phyloP scores from a whole-genome alignment of 2,888 invertebrate species.

The Pollenia griseotomentosa region DNA sequence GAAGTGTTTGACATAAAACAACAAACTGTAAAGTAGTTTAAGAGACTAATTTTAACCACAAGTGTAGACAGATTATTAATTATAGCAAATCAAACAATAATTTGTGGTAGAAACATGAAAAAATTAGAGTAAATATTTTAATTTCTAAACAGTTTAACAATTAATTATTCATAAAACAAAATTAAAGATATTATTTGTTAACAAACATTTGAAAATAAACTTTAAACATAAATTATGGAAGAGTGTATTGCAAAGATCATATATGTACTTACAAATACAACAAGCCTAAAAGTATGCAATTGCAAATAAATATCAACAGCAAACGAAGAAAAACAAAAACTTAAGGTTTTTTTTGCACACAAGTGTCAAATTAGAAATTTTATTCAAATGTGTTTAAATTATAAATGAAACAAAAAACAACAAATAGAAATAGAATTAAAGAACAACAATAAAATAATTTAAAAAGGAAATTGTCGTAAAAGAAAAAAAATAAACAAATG shows the following conservation, averaged over 20 bases:
- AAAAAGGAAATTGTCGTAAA: conserved; percentile 5
- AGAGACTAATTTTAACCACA: conserved; percentile 8
- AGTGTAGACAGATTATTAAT: conserved; percentile 11
- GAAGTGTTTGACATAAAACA: conserved; percentile 1
- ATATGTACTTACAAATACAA: not conserved
- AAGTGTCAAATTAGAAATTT: conserved; percentile 20
- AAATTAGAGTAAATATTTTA: conserved; percentile 55
- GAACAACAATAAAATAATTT: conserved; percentile 15
- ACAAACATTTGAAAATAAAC: not conserved
- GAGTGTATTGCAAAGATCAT: not conserved
- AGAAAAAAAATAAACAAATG: conserved; percentile 15
- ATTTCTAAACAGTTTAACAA: conserved; percentile 36
- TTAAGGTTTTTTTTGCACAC: not conserved
- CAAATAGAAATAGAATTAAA: conserved; percentile 10
- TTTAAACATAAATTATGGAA: not conserved
- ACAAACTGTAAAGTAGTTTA: not conserved
- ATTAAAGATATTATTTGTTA: conserved; percentile 1
- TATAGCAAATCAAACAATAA: conserved; percentile 38
- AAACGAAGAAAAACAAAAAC: conserved; percentile 7
- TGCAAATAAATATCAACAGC: not conserved
- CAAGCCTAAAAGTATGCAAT: not conserved
- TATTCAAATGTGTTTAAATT: conserved; percentile 20
- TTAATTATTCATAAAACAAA: conserved; percentile 21
- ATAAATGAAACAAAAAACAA: conserved; percentile 20
- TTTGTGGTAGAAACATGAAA: conserved; percentile 22